These are phyloP conservation scores for Ascaphus truei DNA, from an alignment of 2,113 vertebrate species.

Conservation along the genomic window DNA sequence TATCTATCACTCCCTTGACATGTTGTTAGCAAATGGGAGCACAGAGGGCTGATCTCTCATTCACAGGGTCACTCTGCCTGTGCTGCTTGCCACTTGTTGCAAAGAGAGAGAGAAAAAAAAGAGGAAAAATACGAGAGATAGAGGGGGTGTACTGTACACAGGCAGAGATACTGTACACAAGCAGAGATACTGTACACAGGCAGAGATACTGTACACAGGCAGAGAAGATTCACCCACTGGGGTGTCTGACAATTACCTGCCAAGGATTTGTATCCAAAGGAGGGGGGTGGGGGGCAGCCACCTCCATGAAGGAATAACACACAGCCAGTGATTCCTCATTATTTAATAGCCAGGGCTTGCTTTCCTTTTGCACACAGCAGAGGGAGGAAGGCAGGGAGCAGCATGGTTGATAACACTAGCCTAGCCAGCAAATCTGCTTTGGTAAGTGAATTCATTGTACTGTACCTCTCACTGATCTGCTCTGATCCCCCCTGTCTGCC, in stretches of 20 bases:
- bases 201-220: too few species aligned
- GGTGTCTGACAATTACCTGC: too few species aligned
- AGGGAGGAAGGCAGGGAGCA: background rate
- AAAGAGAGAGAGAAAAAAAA: slow-evolving; percentile 39
- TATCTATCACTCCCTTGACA: slow-evolving; percentile 61
- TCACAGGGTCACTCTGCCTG: slow-evolving; percentile 52
- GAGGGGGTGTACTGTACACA: background rate
- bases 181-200: background rate
- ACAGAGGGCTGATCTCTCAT: slow-evolving; percentile 60
- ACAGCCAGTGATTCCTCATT: background rate
- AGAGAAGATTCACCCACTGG: too few species aligned
- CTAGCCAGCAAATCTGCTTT: slow-evolving; percentile 63
- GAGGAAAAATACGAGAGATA: background rate
- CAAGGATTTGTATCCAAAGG: too few species aligned
- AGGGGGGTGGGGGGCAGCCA: background rate
- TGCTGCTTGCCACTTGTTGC: slow-evolving; percentile 71
- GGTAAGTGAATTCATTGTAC: slow-evolving; percentile 60
- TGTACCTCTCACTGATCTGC: too few species aligned
- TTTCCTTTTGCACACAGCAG: background rate
- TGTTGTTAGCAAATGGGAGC: slow-evolving; percentile 57
- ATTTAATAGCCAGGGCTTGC: background rate
- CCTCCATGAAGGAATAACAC: background rate
- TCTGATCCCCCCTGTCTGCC: too few species aligned
- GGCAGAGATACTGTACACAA: too few species aligned
- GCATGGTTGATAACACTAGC: slow-evolving; percentile 74